A percentile compares a stretch with the other conserved stretches of the same genome.
These are phyloP conservation scores for Morpho deidamia DNA, from an alignment of 2,888 invertebrate genomes.

Conservation along the genomic window DNA sequence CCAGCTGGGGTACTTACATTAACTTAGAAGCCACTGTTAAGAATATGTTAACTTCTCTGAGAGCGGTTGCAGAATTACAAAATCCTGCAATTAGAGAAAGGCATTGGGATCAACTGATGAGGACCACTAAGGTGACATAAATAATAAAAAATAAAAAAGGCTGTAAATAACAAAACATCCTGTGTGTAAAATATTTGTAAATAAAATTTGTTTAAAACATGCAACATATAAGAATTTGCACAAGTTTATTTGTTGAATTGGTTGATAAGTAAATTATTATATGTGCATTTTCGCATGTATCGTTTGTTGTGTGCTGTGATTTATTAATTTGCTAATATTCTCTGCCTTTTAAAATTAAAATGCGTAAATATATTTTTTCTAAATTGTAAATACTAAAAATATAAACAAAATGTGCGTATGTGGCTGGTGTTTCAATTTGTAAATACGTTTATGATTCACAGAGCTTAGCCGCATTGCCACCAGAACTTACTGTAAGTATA, in stretches of 20 bases:
- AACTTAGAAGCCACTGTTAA: constrained; percentile 95
- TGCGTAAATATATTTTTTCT: constrained; percentile 5
- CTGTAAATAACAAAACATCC: constrained; percentile 25
- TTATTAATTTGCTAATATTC: constrained; percentile 8
- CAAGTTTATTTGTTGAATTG: constrained; percentile 27
- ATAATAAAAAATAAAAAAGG: background rate
- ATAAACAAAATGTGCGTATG: constrained; percentile 25
- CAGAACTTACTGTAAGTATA: constrained; percentile 88
- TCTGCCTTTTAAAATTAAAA: constrained; percentile 16
- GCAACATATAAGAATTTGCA: constrained; percentile 21
- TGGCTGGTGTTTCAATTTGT: constrained; percentile 51
- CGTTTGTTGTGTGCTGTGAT: constrained; percentile 14
- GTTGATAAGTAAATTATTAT: constrained; percentile 36
- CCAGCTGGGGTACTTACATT: constrained; percentile 91
- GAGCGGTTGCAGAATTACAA: constrained; percentile 96
- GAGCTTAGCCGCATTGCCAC: constrained; percentile 89
- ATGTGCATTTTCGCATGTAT: constrained; percentile 28
- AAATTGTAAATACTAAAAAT: constrained; percentile 17
- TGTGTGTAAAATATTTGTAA: constrained; percentile 20
- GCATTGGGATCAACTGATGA: constrained; percentile 98
- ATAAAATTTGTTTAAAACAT: constrained; percentile 22
- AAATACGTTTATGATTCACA: constrained; percentile 81
- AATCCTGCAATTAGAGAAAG: constrained; percentile 97
- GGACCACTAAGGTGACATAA: constrained; percentile 90
- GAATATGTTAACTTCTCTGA: constrained; percentile 96